Evolutionary conservation across 2,888 invertebrate genomes (phyloP), one percentile per base, ranked within the genome.

Genomic region (Invenusta paracnida): DNA sequence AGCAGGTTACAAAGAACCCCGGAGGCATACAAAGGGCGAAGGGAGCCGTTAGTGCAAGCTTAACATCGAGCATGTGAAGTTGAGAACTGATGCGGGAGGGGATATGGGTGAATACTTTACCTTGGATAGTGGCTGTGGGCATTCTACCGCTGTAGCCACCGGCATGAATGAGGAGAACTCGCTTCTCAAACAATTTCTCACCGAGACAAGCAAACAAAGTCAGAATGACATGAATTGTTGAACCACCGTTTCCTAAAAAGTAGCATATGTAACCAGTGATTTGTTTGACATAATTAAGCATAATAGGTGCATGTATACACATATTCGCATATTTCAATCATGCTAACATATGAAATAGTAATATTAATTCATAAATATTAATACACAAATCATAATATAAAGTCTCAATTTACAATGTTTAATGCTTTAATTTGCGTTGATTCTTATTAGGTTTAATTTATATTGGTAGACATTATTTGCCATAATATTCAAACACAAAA

Each of bases 91-190:
- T 81, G 11, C 88, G 91, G 82, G 90, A 88, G 0, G 92, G 92
- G 11, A 92, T 87, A 31, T 91, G 89, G 17, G 91, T 90, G 87
- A 92, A 92, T 0, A 92, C 89, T 88, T 92, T 92, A 0, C 92
- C 92, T 5, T 92, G 89, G 23, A 91, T 89, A 86, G 91, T 91
- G 28, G 91, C 90, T 87, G 91, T 92, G 2, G 92, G 92, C 88
- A 92, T 89, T n/a, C 92, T 88, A 88, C 92, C 91, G 87, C 92
- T 92, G 88, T 91, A 90, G 0, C 92, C 92, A 13, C 92, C 92
- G 82, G 92, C 91, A 88, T 91, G 92, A 27, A 92, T 91, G 17
- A 92, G 88, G 11, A 92, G 88, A 0, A 92, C 88, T 82, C 89
- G 89, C 23, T 73, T 5, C 23, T 73, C 11, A 73, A 73, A 73